Conservation (phyloP, 2,113 vertebrate genomes). For the Stegastes partitus region DNA sequence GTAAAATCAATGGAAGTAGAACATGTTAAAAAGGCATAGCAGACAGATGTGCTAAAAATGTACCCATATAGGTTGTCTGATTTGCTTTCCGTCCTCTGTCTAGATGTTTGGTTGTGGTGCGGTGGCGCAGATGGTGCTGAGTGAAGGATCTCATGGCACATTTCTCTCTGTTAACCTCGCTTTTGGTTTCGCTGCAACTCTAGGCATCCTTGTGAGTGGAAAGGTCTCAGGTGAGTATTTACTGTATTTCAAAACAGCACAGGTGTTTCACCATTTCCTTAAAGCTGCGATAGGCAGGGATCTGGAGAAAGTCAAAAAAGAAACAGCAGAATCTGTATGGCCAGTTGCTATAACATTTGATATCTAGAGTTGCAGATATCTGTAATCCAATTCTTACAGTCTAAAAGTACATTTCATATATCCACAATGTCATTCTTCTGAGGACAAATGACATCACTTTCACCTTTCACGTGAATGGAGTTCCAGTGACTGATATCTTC, state of each 20-base stretch:
- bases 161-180: conserved; percentile 92
- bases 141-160: conserved; percentile 84
- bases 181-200: conserved; percentile 88
- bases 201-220: conserved; percentile 88
- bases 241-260: background rate
- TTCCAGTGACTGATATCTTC: too few relatives aligned
- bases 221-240: conserved; percentile 42
- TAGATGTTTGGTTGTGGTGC: conserved; percentile 93
- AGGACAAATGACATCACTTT: too few relatives aligned
- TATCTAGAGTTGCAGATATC: too few relatives aligned
- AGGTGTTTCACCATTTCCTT: background rate
- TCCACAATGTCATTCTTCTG: too few relatives aligned
- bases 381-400: too few relatives aligned
- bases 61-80: background rate
- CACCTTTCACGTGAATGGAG: too few relatives aligned
- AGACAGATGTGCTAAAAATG: background rate
- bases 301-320: too few relatives aligned
- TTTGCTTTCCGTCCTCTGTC: background rate
- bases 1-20: background rate
- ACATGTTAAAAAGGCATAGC: background rate
- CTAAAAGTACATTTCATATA: too few relatives aligned
- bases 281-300: background rate
- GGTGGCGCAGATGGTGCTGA: conserved; percentile 88
- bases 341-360: too few relatives aligned
- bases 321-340: too few relatives aligned